phyloP scores from a whole-genome alignment of 2,113 vertebrate species.

The Sphyrna mokarran region DNA sequence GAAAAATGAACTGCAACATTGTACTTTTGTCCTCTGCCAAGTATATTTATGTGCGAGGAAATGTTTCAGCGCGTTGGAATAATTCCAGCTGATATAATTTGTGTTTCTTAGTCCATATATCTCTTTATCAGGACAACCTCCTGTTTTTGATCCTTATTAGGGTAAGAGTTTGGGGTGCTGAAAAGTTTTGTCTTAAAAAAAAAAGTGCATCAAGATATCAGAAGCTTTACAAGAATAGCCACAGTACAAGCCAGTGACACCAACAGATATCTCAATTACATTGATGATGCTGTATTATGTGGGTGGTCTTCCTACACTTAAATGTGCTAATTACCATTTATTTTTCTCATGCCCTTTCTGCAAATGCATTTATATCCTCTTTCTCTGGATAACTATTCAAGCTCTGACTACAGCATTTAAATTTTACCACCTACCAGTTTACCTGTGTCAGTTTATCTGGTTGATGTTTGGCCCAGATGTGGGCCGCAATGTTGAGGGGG shows the following conservation, averaged over 20 bases:
- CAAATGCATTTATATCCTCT: background rate
- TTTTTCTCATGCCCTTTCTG: background rate
- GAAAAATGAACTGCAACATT: constrained; percentile 3
- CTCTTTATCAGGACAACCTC: constrained; percentile 19
- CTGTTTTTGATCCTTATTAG: constrained; percentile 25
- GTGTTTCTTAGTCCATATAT: background rate
- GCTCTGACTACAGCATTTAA: background rate
- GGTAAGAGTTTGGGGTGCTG: constrained; percentile 20
- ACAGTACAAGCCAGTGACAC: background rate
- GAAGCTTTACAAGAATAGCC: background rate
- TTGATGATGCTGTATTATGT: background rate
- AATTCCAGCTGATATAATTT: constrained; percentile 30
- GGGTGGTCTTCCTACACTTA: background rate
- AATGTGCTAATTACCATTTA: background rate
- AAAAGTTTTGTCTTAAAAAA: background rate
- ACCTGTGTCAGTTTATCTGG: background rate
- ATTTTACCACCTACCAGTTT: background rate
- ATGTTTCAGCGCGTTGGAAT: constrained; percentile 27
- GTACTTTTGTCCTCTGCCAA: constrained; percentile 22
- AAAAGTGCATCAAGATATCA: background rate
- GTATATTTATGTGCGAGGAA: constrained; percentile 29
- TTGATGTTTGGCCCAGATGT: background rate
- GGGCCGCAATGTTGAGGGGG: background rate
- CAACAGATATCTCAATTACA: background rate
- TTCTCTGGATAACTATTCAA: background rate